These are phyloP conservation scores for Prenolepis imparis DNA, from an alignment of 2,888 invertebrate species.

Conservation along the genomic window DNA sequence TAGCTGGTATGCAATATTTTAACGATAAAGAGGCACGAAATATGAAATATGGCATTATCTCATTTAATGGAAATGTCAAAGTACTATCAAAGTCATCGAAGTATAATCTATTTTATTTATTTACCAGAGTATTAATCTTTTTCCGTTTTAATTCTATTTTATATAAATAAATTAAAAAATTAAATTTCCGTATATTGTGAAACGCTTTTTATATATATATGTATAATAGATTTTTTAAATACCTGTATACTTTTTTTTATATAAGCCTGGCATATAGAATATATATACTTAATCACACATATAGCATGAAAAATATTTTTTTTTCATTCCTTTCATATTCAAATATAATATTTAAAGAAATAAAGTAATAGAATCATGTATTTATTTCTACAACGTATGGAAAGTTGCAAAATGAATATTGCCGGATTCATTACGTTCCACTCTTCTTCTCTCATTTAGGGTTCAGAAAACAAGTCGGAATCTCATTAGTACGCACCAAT, in stretches of 20 bases:
- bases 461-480: not conserved
- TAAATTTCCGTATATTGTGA: not conserved
- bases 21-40: not conserved
- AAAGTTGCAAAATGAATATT: not conserved
- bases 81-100: not conserved
- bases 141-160: slow-evolving; percentile 6
- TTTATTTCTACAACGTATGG: not conserved
- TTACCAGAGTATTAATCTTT: not conserved
- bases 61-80: slow-evolving; percentile 14
- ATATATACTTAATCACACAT: not conserved
- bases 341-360: not conserved
- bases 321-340: not conserved
- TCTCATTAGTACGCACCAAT: slow-evolving; percentile 41
- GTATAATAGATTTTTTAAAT: not conserved
- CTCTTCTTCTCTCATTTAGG: not conserved
- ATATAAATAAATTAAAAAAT: slow-evolving; percentile 22
- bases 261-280: not conserved
- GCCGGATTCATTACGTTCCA: slow-evolving; percentile 7
- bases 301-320: not conserved
- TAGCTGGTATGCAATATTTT: not conserved
- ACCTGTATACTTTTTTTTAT: too few species aligned
- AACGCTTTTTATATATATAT: not conserved
- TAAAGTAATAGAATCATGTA: not conserved
- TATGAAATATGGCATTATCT: not conserved
- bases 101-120: not conserved